These are phyloP conservation scores for Tichodroma muraria DNA, from an alignment of 2,113 vertebrate species.

Conservation along the genomic window DNA sequence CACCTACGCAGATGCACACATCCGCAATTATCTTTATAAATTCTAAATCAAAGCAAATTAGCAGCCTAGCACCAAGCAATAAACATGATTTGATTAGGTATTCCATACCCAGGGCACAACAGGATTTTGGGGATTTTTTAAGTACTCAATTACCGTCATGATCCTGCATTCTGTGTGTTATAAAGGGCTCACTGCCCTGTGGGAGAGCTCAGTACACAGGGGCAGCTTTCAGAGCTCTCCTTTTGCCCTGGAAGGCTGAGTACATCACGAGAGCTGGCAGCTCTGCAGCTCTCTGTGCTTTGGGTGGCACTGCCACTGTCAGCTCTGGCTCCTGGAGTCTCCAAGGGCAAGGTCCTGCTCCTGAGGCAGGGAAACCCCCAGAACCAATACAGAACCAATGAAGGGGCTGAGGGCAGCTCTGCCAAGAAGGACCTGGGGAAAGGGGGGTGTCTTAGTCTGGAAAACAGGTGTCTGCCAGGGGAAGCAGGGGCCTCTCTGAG, in stretches of 20 bases:
- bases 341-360: neutral
- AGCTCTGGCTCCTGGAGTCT: neutral
- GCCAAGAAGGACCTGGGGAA: no score
- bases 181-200: neutral
- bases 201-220: neutral
- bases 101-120: neutral
- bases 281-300: neutral
- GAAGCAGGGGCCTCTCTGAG: no score
- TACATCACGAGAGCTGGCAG: neutral
- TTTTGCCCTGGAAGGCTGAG: neutral
- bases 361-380: neutral
- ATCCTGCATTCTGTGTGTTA: neutral
- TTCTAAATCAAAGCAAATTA: conserved; percentile 56
- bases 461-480: no score
- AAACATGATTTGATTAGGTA: conserved; percentile 52
- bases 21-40: conserved; percentile 28
- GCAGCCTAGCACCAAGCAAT: neutral
- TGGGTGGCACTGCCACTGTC: neutral
- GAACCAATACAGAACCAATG: neutral
- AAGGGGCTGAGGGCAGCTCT: neutral
- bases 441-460: no score
- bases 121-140: neutral
- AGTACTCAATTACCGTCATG: neutral
- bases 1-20: neutral
- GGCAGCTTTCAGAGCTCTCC: neutral